A percentile compares a stretch with the other conserved stretches of the same genome.
Evolutionary conservation across 2,113 vertebrate species (phyloP).

Genomic region (Stigmatopora nigra): DNA sequence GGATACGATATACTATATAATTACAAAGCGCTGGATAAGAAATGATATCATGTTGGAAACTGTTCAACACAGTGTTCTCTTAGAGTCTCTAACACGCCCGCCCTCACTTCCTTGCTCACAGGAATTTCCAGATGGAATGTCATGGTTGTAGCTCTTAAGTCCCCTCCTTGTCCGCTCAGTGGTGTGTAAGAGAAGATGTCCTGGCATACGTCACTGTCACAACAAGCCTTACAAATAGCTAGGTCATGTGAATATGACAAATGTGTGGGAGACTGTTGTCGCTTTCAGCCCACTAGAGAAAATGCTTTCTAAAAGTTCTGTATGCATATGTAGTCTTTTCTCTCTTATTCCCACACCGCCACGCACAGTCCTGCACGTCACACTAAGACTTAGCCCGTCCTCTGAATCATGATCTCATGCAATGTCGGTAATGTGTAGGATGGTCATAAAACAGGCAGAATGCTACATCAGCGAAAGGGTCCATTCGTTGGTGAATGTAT

Average conservation of each 20-base stretch:
- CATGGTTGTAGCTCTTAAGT: constrained; percentile 22
- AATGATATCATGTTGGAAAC: constrained; percentile 4
- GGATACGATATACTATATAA: background rate
- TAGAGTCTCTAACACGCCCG: background rate
- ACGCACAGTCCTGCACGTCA: constrained; percentile 29
- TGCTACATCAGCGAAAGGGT: background rate
- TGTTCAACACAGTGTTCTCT: background rate
- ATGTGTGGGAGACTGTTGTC: constrained; percentile 22
- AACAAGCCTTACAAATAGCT: constrained; percentile 35
- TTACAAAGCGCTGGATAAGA: background rate
- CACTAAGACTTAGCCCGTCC: constrained; percentile 46
- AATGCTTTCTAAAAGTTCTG: constrained; percentile 18
- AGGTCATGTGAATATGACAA: constrained; percentile 11
- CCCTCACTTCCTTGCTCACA: constrained; percentile 9
- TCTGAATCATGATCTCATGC: constrained; percentile 53
- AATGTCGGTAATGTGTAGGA: constrained; percentile 30
- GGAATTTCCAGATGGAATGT: constrained; percentile 44
- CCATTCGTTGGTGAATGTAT: background rate
- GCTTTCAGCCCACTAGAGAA: constrained; percentile 12
- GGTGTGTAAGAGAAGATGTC: constrained; percentile 32
- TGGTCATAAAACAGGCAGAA: background rate
- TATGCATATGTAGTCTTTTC: background rate
- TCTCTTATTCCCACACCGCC: constrained; percentile 5
- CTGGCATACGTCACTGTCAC: constrained; percentile 28
- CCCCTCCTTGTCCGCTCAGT: background rate